Base-by-base conservation (phyloP, 2,113 vertebrate species). In the Odontesthes bonariensis region DNA sequence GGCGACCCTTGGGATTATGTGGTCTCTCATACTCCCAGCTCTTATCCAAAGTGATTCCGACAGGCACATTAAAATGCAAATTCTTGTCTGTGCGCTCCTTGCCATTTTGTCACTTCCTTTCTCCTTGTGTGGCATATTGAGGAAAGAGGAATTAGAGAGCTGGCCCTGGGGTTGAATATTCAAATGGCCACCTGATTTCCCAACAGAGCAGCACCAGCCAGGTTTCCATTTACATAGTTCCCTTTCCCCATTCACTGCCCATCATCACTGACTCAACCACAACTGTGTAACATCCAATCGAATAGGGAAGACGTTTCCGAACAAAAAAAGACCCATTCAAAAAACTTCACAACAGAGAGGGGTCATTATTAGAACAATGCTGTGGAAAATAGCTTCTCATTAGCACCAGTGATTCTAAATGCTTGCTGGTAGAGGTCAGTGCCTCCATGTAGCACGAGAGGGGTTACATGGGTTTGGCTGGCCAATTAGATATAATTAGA, bases 51-150 rank as follows among this genome's bases (percentile, higher is more conserved):
- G 74, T 75, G 92, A 94, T 92, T 94, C 88, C 86, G 94, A 94
- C 94, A 93, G 88, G 92, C 95, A 92, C 93, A 95, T 96, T 96
- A 96, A 97, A 97, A 95, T 97, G 95, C 95, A 95, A 96, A 97
- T 96, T 96, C 90, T 90, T 91, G 93, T 92, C 94, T 72, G 90
- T 94, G 72, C 85, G 88, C 93, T 95, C 91, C 77, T 87, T 91
- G 92, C 89, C 84, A 88, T 92, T 93, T 93, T 92, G 92, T 96
- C 94, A 94, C 92, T 96, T 93, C 95, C 95, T 94, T 96, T 96
- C 94, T 95, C 88, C 85, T 95, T 96, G 95, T 91, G 93, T 89
- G 86, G 88, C 83, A 87, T 81, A 82, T 95, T 94, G 94, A 84
- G 86, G 95, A 94, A 94, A 94, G 92, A 94, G 93, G 95, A 96